Conservation (phyloP, 2,888 invertebrate species). For the Lepidonotus clava region DNA sequence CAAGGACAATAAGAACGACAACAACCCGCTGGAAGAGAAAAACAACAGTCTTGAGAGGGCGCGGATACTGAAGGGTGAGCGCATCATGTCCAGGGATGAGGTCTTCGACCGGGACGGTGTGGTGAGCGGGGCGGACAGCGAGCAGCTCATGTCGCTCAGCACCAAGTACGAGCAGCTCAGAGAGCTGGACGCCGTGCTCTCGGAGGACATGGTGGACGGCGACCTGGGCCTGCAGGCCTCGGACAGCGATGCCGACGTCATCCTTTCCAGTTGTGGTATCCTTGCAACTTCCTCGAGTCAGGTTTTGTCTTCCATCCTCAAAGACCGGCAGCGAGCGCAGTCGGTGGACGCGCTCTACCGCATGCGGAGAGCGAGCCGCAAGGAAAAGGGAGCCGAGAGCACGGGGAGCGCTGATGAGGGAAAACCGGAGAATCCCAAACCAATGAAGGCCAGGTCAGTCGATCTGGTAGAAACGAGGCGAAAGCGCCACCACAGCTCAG, state of each 20-base stretch:
- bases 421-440: not conserved
- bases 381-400: not conserved
- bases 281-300: slow-evolving; percentile 76
- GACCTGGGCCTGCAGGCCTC: slow-evolving; percentile 8
- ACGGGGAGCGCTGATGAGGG: not conserved
- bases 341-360: slow-evolving; percentile 32
- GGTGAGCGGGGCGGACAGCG: not conserved
- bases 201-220: not conserved
- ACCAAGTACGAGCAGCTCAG: slow-evolving; percentile 60
- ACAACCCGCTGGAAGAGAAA: slow-evolving; percentile 35
- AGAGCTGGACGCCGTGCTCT: slow-evolving; percentile 56
- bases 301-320: slow-evolving; percentile 62
- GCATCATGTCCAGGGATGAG: slow-evolving; percentile 27
- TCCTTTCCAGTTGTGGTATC: slow-evolving; percentile 80
- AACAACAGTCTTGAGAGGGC: slow-evolving; percentile 2
- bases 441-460: not conserved
- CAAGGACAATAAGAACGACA: slow-evolving; percentile 24
- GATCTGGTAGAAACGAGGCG: not conserved
- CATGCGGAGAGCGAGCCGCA: not conserved
- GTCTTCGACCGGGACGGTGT: not conserved
- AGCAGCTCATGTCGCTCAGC: not conserved
- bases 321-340: slow-evolving; percentile 5
- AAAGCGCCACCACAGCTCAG: slow-evolving; percentile 45
- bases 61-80: slow-evolving; percentile 47
- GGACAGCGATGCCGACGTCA: slow-evolving; percentile 71